Conservation (phyloP, 2,888 invertebrate species). For the Polyommatus icarus region DNA sequence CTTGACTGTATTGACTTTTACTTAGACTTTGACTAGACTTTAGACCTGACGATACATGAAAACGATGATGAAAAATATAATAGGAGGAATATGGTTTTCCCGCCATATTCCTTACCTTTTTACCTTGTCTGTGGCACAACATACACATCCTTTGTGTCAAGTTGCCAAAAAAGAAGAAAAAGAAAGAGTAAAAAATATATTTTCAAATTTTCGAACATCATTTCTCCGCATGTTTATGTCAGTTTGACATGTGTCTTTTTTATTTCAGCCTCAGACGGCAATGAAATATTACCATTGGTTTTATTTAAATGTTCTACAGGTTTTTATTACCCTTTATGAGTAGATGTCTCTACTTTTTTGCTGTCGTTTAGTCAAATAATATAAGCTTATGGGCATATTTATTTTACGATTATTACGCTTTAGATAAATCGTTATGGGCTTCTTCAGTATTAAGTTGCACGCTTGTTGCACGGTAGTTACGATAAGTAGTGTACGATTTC, state of each 20-base stretch:
- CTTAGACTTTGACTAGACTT: too few species aligned
- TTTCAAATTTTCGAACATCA: conserved; percentile 39
- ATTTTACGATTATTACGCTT: conserved; percentile 16
- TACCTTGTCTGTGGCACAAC: too few species aligned
- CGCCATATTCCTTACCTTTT: too few species aligned
- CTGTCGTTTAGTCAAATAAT: conserved; percentile 2
- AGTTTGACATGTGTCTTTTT: conserved; percentile 36
- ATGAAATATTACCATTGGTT: conserved; percentile 32
- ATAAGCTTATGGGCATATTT: conserved; percentile 24
- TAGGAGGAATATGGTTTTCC: too few species aligned
- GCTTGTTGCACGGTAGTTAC: neutral
- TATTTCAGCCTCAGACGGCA: conserved; percentile 4
- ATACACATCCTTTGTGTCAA: too few species aligned
- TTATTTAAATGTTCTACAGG: conserved; percentile 27
- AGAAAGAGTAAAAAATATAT: conserved; percentile 9
- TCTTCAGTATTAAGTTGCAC: neutral
- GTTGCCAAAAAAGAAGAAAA: too few species aligned
- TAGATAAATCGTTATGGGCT: neutral
- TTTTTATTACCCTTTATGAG: conserved; percentile 28
- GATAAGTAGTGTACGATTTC: neutral
- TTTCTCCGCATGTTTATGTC: conserved; percentile 40
- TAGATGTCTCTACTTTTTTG: conserved; percentile 17
- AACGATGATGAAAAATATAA: too few species aligned
- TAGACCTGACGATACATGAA: too few species aligned
- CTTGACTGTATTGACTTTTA: too few species aligned